phyloP scores from a whole-genome alignment of 2,888 invertebrate species.

The Lydus trimaculatus region DNA sequence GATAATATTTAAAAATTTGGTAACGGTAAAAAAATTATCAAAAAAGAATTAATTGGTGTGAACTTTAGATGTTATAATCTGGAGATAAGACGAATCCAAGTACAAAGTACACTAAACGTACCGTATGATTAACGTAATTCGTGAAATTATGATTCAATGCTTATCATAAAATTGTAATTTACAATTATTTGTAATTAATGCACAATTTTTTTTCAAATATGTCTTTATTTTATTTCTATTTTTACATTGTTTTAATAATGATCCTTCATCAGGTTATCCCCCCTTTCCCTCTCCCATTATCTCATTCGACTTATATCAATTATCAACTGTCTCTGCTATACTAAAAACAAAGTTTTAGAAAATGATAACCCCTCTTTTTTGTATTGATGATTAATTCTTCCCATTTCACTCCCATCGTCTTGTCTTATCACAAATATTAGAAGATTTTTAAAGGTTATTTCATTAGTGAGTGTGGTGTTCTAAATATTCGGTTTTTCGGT shows the following conservation, averaged over 20 bases:
- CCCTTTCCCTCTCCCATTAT: background rate
- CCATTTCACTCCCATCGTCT: background rate
- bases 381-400: background rate
- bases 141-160: background rate
- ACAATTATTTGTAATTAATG: background rate
- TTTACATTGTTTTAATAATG: background rate
- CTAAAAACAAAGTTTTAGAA: background rate
- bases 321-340: background rate
- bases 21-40: too few relatives aligned
- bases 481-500: background rate
- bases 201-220: background rate
- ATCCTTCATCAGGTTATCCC: background rate
- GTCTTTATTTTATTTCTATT: background rate
- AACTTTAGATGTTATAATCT: background rate
- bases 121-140: background rate
- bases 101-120: background rate
- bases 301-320: background rate
- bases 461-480: background rate
- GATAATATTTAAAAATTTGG: too few relatives aligned
- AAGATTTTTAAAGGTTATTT: background rate
- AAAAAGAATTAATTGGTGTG: background rate
- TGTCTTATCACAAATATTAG: background rate
- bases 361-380: slow-evolving; percentile 2
- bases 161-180: background rate
- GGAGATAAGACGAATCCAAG: background rate